Base-by-base conservation (phyloP, 2,797 vertebrate genomes). In the Propithecus perrieri region DNA sequence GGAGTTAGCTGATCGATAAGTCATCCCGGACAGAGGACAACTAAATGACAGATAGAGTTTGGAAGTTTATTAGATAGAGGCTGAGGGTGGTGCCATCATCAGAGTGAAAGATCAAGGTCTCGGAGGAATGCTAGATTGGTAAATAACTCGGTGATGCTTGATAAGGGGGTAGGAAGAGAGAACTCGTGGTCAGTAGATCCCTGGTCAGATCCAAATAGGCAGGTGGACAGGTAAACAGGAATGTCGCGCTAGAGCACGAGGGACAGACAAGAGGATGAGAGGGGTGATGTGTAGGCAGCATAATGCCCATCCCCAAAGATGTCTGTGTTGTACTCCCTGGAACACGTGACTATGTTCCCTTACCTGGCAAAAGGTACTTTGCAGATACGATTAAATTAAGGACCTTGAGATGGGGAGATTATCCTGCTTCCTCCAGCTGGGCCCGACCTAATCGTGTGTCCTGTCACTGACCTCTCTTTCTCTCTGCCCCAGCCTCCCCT, bases 51-150 rank as follows among this genome's bases (percentile, higher is more conserved):
- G 84, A 78, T 2, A 72, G 93, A 83, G 12, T 71, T 90, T 78
- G 84, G 79, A 69, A 67, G 46, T 74, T 91, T 76, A 86, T 74
- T 93, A 78, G 71, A 35, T 24, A 46, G 35, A 48, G 85, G 30
- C 84, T 80, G 35, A 83, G 75, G 35, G 33, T 10, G 57, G 48
- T 38, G 26, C 43, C 84, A 24, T 91, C 43, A 76, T 86, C 65
- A 85, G 35, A 92, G 1, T 71, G 78, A 90, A 89, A 93, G 89
- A 53, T 78, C 50, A 95, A 88, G 92, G 67, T 24, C 59, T 35
- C 20, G 28, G 50, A 65, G 43, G 61, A 71, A 22, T 75, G 69
- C 24, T 22, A n/a, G 53, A 41, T 17, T 65, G 41, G 59, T 89
- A 89, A 79, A 71, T 79, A 91, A 89, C 75, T n/a, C 89, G 50